Conservation (phyloP, 2,888 invertebrate genomes). For the Cactoblastis cactorum region DNA sequence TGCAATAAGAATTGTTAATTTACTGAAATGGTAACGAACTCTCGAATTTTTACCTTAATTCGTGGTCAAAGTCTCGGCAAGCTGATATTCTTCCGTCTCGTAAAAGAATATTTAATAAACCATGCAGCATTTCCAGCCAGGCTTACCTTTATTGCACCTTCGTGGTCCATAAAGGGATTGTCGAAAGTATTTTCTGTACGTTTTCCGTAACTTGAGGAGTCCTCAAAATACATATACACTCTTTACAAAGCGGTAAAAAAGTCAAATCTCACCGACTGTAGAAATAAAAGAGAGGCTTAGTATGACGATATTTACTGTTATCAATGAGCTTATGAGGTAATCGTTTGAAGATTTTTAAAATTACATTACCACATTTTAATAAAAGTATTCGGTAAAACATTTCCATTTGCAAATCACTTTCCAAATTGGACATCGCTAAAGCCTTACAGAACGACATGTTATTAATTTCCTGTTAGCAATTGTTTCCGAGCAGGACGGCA, state of each 20-base stretch:
- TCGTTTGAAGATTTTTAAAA: too few relatives aligned
- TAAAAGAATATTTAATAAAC: constrained; percentile 27
- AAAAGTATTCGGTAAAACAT: background rate
- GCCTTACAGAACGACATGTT: constrained; percentile 1
- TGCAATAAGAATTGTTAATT: too few relatives aligned
- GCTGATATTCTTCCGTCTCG: constrained; percentile 18
- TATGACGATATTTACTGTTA: background rate
- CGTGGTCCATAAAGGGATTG: constrained; percentile 17
- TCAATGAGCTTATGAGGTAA: too few relatives aligned
- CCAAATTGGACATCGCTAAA: background rate
- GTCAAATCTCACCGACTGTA: too few relatives aligned
- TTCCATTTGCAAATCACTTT: background rate
- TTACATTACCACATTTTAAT: too few relatives aligned
- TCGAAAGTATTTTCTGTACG: constrained; percentile 10
- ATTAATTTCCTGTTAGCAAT: constrained; percentile 5
- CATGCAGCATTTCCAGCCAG: constrained; percentile 19
- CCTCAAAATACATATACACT: too few relatives aligned
- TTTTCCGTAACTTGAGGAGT: background rate
- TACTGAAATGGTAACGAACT: too few relatives aligned
- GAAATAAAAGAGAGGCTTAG: background rate
- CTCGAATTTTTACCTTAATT: background rate
- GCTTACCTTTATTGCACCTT: constrained; percentile 14
- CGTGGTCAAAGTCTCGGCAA: background rate
- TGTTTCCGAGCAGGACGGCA: too few relatives aligned
- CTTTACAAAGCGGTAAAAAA: too few relatives aligned